Evolutionary conservation across 2,113 vertebrate genomes (phyloP).

Genomic region (Microtus ochrogaster): DNA sequence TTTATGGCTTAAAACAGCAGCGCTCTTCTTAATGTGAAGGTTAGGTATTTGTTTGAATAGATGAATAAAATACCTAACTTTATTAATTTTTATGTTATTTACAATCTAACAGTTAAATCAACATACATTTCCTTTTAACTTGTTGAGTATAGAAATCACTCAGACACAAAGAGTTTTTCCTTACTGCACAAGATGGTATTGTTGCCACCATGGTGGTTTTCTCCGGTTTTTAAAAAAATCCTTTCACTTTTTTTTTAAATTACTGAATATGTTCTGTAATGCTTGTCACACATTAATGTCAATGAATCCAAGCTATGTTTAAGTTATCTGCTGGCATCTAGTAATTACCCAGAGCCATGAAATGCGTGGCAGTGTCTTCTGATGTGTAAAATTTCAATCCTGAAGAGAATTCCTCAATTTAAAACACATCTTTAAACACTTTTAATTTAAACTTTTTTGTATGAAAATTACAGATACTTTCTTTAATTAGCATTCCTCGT

Average conservation of each 20-base stretch:
- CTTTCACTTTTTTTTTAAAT: constrained; percentile 84
- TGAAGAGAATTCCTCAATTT: constrained; percentile 81
- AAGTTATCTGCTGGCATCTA: constrained; percentile 91
- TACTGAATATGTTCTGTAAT: constrained; percentile 85
- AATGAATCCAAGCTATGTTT: constrained; percentile 90
- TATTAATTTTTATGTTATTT: constrained; percentile 70
- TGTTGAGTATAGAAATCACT: constrained; percentile 78
- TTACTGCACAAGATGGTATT: constrained; percentile 66
- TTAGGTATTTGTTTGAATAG: constrained; percentile 62
- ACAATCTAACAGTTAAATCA: constrained; percentile 62
- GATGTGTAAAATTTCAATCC: constrained; percentile 90
- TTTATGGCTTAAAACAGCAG: constrained; percentile 55
- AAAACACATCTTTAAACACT: constrained; percentile 78
- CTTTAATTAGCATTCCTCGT: constrained; percentile 31
- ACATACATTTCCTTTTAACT: constrained; percentile 75
- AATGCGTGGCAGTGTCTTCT: constrained; percentile 88
- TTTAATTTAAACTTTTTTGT: constrained; percentile 79
- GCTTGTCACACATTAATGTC: constrained; percentile 89
- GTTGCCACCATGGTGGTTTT: constrained; percentile 73
- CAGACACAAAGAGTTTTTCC: constrained; percentile 54
- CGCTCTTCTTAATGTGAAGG: constrained; percentile 66
- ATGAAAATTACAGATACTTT: constrained; percentile 63
- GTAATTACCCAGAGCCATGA: constrained; percentile 90
- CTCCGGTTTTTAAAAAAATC: constrained; percentile 74
- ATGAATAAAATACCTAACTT: constrained; percentile 52